A percentile compares a stretch with the other conserved stretches of the same genome.
Evolutionary conservation across 2,888 invertebrate species (phyloP).

Genomic region (Oligia fasciuncula): DNA sequence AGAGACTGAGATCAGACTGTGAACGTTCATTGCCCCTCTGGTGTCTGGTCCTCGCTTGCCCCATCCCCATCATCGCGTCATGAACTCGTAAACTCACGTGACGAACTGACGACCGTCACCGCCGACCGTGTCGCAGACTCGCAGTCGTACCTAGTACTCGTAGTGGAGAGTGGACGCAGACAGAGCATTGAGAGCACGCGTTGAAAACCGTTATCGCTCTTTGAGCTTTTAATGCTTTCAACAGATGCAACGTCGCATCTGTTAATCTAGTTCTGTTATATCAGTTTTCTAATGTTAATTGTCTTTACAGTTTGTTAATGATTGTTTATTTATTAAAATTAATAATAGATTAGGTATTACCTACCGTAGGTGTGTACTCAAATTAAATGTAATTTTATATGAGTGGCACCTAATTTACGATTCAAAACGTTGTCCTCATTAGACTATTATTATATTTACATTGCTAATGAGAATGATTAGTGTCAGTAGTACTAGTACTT

Average conservation of each 20-base stretch:
- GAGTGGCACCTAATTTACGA: constrained; percentile 9
- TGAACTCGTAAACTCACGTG: too few relatives aligned
- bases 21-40: too few relatives aligned
- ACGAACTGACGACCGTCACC: too few relatives aligned
- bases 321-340: constrained; percentile 39
- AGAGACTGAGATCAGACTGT: too few relatives aligned
- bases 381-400: constrained; percentile 27
- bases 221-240: constrained; percentile 1
- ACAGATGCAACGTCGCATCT: constrained; percentile 4
- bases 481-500: background rate
- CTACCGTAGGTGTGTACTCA: background rate
- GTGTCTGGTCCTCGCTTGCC: background rate
- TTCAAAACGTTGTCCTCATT: constrained; percentile 33
- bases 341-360: background rate
- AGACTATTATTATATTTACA: constrained; percentile 3
- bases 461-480: constrained; percentile 14
- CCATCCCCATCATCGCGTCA: background rate
- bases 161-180: background rate
- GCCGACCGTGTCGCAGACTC: background rate
- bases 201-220: background rate
- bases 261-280: constrained; percentile 9
- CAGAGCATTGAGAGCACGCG: background rate
- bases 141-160: too few relatives aligned
- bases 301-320: constrained; percentile 33
- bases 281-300: constrained; percentile 10